Base-by-base conservation (phyloP, 2,797 vertebrate genomes). In the Falco rusticolus region DNA sequence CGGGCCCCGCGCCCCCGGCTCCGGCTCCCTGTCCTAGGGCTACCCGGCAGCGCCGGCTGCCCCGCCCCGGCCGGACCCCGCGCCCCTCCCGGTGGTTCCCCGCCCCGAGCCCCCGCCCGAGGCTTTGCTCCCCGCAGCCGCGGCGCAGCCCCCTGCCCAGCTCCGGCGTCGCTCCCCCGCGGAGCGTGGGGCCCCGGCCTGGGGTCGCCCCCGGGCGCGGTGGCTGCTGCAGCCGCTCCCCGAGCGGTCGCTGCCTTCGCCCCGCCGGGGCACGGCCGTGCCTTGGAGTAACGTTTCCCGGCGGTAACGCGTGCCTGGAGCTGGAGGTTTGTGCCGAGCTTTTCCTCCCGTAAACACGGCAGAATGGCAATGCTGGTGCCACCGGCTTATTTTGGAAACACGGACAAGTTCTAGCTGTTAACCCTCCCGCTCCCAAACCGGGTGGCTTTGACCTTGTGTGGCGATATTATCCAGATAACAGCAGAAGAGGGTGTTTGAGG, bases 321-420 rank as follows among this genome's bases (percentile, higher is more conserved):
- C 37, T 18, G 14, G 69, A 65, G 78, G 43, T 66, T 76, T 56
- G 3, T 33, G 3, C 31, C 6, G 45, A 78, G 3, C 86, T 18
- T 7, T 56, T 84, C 29, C 39, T 76, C 37, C 17, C 57, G 93
- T 89, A 87, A 96, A 89, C 87, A 61, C n/a, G 13, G 53, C 66
- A 33, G 84, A 71, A 84, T 17, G 69, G 63, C 54, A 72, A 3
- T 14, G 53, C 53, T 22, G 75, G 51, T 78, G 80, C 64, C 80
- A 28, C 80, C 15, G 41, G 74, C 71, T 65, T 93, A 57, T 95
- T 93, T 92, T 94, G 93, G 94, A 94, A 96, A 95, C 86, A 90
- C 7, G 3, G 64, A 9, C 19, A 9, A 74, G 81, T 93, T 87
- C 11, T 64, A 17, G 41, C 53, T 85, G 29, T 93, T 95, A 95